These are phyloP conservation scores for Tiphia femorata DNA, from an alignment of 2,888 invertebrate genomes.

Conservation along the genomic window DNA sequence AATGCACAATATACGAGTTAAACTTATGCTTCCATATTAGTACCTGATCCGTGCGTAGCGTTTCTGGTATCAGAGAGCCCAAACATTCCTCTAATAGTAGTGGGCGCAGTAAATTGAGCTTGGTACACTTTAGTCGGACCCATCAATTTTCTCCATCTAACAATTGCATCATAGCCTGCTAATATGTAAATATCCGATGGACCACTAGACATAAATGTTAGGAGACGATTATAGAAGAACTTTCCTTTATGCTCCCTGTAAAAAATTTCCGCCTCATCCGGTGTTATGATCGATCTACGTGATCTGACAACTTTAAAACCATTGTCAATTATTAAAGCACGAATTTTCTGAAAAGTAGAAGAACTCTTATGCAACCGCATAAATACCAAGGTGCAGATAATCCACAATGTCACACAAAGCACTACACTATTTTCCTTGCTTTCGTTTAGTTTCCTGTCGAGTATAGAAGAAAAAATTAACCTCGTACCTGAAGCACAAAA, in stretches of 20 bases:
- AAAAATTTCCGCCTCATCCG: conserved; percentile 78
- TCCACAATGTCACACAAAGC: too few species aligned
- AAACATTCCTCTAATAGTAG: conserved; percentile 84
- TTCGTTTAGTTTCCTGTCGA: neutral
- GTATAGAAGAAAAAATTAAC: conserved; percentile 22
- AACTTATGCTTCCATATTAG: neutral
- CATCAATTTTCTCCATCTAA: conserved; percentile 85
- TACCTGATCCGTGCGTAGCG: conserved; percentile 94
- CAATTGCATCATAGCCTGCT: conserved; percentile 81
- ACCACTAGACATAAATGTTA: conserved; percentile 90
- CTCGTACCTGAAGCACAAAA: conserved; percentile 73
- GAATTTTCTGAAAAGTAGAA: conserved; percentile 72
- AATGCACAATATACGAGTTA: neutral
- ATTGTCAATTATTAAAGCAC: conserved; percentile 75
- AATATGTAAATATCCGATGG: conserved; percentile 85
- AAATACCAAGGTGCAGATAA: neutral
- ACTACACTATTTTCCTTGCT: neutral
- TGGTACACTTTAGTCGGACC: conserved; percentile 92
- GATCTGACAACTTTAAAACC: conserved; percentile 82
- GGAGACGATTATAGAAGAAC: conserved; percentile 86
- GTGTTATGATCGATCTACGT: conserved; percentile 75
- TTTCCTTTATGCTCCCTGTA: conserved; percentile 86
- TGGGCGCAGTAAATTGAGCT: conserved; percentile 82
- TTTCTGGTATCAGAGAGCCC: conserved; percentile 96
- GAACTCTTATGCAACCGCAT: conserved; percentile 3